phyloP scores from a whole-genome alignment of 2,797 vertebrate species.

The Sciaenops ocellatus region DNA sequence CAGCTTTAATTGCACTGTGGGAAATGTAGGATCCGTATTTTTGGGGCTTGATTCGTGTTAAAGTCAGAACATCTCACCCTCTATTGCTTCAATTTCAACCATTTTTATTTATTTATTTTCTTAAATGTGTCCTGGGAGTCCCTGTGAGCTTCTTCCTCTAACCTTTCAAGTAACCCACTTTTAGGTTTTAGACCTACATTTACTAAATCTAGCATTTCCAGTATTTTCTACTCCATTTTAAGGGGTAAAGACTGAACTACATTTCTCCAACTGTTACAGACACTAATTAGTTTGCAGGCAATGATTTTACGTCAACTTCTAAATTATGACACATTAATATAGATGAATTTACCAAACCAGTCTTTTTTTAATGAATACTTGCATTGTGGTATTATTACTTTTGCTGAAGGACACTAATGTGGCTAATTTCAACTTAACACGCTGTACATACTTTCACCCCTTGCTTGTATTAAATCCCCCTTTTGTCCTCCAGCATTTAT shows the following conservation, averaged over 20 bases:
- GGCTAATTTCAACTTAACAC: slow-evolving; percentile 10
- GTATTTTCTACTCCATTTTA: background rate
- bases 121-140: background rate
- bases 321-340: background rate
- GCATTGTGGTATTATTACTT: too few relatives aligned
- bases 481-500: slow-evolving; percentile 29
- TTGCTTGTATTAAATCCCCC: background rate
- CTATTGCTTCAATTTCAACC: too few relatives aligned
- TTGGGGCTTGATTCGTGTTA: background rate
- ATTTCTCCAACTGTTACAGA: background rate
- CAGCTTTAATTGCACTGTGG: background rate
- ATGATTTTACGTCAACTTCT: background rate
- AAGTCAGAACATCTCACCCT: background rate
- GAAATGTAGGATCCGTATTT: background rate
- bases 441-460: slow-evolving; percentile 12
- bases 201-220: background rate
- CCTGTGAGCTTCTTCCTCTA: background rate
- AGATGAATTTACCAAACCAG: too few relatives aligned
- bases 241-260: background rate
- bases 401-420: background rate
- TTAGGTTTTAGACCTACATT: background rate
- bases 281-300: background rate
- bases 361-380: too few relatives aligned
- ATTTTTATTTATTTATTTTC: too few relatives aligned
- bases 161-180: background rate